Percentiles rank a stretch among this genome's conserved stretches.
phyloP scores from a whole-genome alignment of 35 echinoderm and acorn worm species.

The Ophiothrix spiculata region DNA sequence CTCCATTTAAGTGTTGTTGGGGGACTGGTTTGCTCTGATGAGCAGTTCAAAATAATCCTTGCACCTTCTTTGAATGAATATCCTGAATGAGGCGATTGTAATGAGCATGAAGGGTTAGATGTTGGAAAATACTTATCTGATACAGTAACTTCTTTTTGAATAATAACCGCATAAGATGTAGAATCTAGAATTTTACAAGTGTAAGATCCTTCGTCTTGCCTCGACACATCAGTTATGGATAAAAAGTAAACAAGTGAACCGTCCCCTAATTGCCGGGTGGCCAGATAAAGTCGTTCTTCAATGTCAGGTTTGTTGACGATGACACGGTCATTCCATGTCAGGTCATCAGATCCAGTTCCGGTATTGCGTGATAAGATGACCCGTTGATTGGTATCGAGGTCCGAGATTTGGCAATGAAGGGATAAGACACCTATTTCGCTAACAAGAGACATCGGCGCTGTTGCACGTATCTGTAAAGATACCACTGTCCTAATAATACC shows the following conservation, averaged over 20 bases:
- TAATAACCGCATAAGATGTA: neutral
- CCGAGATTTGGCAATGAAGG: neutral
- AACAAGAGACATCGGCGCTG: neutral
- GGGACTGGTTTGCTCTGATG: neutral
- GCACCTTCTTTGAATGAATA: neutral
- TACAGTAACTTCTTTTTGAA: neutral
- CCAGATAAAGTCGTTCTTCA: neutral
- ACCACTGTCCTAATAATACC: too few relatives aligned
- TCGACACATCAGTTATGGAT: neutral
- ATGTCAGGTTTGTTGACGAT: neutral
- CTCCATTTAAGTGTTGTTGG: too few relatives aligned
- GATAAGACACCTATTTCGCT: neutral
- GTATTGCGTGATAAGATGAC: neutral
- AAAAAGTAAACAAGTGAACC: neutral
- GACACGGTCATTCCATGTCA: neutral
- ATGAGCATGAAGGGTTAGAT: neutral
- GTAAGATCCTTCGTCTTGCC: neutral
- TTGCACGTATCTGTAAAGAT: neutral
- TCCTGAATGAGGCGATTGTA: neutral
- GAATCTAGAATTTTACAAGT: neutral
- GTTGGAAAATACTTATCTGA: neutral
- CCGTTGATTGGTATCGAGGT: neutral
- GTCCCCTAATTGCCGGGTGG: neutral
- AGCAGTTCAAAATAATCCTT: neutral
- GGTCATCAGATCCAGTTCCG: neutral